These are phyloP conservation scores for Lycocorax pyrrhopterus DNA, from an alignment of 2,113 vertebrate species.

Conservation along the genomic window DNA sequence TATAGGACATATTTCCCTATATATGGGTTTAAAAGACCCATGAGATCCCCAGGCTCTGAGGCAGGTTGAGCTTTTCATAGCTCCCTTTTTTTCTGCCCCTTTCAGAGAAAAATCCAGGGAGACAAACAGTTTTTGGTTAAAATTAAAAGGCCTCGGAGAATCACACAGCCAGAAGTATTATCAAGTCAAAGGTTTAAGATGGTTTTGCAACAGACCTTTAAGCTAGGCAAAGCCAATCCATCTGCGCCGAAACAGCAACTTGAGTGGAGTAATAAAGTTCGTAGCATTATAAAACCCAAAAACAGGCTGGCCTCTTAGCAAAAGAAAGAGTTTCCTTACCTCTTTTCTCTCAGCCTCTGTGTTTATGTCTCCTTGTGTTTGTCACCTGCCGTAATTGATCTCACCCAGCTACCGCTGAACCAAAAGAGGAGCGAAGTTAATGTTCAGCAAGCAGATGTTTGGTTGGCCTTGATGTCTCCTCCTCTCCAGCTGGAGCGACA, in stretches of 20 bases:
- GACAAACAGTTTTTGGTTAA: not conserved
- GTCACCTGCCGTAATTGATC: conserved; percentile 19
- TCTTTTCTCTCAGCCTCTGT: not conserved
- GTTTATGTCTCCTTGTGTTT: not conserved
- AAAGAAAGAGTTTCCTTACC: conserved; percentile 44
- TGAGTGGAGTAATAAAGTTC: not conserved
- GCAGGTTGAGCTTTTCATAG: not conserved
- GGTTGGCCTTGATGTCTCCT: conserved; percentile 20
- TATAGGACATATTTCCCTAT: not conserved
- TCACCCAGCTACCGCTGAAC: conserved; percentile 1
- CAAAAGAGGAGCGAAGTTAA: not conserved
- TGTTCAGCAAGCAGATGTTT: conserved; percentile 1
- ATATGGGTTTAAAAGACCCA: not conserved
- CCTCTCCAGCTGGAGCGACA: not conserved
- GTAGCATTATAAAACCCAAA: not conserved
- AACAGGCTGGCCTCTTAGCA: not conserved
- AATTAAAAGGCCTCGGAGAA: not conserved
- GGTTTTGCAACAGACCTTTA: not conserved
- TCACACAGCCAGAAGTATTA: not conserved
- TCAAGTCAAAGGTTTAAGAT: not conserved
- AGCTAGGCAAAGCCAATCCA: not conserved
- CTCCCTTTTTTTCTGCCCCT: not conserved
- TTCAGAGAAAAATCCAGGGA: not conserved
- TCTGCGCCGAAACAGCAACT: not conserved
- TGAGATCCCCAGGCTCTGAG: not conserved